Conservation (phyloP, 1,140 invertebrate species). For the Trachymyrmex cornetzi region DNA sequence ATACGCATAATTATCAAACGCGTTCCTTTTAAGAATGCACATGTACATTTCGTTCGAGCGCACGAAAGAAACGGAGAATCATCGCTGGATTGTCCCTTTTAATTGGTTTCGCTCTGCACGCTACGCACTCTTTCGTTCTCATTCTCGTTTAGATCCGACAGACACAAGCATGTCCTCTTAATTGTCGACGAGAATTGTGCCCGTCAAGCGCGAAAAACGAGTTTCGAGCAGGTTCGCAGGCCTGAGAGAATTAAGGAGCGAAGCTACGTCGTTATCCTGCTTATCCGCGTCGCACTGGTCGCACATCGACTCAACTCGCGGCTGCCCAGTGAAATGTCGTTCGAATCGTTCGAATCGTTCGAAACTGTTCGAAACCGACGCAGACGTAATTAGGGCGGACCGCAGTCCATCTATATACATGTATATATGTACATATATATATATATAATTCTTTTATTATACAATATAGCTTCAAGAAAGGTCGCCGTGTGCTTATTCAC, state of each 20-base stretch:
- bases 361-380: conserved; percentile 9
- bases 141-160: conserved; percentile 28
- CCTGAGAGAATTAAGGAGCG: background rate
- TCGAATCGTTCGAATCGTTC: background rate
- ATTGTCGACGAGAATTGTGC: conserved; percentile 78
- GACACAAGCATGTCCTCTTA: conserved; percentile 73
- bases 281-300: background rate
- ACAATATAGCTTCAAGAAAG: conserved; percentile 14
- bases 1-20: background rate
- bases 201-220: conserved; percentile 65
- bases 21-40: background rate
- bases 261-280: conserved; percentile 21
- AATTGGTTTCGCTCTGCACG: conserved; percentile 70
- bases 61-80: too few relatives aligned
- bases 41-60: background rate
- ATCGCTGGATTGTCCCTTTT: conserved; percentile 73
- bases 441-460: conserved; percentile 38
- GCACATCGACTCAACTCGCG: too few relatives aligned
- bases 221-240: conserved; percentile 61
- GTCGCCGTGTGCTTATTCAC: background rate
- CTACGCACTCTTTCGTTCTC: conserved; percentile 28
- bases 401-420: too few relatives aligned
- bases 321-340: background rate
- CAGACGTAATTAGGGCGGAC: background rate
- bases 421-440: too few relatives aligned